Evolutionary conservation across 2,113 vertebrate species (phyloP).

Genomic region (Crocuta crocuta): DNA sequence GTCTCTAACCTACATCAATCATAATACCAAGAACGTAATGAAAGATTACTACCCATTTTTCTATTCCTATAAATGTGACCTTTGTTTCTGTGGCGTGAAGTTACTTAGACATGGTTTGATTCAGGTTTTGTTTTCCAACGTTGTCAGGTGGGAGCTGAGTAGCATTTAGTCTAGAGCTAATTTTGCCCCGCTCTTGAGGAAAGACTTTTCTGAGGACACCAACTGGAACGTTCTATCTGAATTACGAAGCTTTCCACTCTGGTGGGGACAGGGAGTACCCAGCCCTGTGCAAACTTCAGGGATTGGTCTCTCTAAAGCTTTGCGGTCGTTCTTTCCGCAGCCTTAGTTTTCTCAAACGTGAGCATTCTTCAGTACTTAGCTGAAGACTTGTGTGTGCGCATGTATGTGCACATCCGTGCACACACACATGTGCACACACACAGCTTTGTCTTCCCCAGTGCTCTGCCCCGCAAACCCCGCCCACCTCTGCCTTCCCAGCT

Average conservation of each 20-base stretch:
- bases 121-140: background rate
- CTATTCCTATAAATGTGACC: background rate
- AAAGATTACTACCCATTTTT: constrained; percentile 39
- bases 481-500: background rate
- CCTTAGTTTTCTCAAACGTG: background rate
- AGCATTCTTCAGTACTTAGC: background rate
- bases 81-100: constrained; percentile 37
- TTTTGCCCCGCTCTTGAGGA: background rate
- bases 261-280: background rate
- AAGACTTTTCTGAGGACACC: background rate
- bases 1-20: constrained; percentile 12
- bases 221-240: background rate
- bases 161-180: background rate
- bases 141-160: background rate
- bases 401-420: no score
- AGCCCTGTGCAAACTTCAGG: background rate
- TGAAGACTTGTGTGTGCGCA: background rate
- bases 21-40: background rate
- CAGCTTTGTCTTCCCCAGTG: background rate
- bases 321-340: background rate
- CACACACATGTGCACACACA: background rate
- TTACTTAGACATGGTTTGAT: constrained; percentile 10
- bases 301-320: background rate
- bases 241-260: background rate
- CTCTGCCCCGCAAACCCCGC: background rate